These are phyloP conservation scores for Australoheros scitulus DNA, from an alignment of 2,113 vertebrate species.

Conservation along the genomic window DNA sequence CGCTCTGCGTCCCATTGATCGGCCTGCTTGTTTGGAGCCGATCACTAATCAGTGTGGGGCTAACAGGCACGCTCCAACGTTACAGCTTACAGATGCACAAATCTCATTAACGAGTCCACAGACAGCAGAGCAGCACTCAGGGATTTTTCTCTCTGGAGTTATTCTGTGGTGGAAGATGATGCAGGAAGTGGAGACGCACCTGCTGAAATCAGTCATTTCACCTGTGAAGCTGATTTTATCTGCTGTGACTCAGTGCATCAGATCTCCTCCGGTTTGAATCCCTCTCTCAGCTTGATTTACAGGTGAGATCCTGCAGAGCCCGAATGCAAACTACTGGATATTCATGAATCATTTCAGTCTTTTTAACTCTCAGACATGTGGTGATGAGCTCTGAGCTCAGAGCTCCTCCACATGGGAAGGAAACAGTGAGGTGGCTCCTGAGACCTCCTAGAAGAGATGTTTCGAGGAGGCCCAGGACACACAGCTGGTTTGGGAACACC, in stretches of 20 bases:
- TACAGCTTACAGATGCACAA: background rate
- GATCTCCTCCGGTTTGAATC: background rate
- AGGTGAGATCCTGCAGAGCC: too few relatives aligned
- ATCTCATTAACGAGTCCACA: background rate
- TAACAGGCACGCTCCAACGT: background rate
- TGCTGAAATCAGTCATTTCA: background rate
- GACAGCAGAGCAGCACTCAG: background rate
- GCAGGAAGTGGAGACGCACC: background rate
- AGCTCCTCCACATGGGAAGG: too few relatives aligned
- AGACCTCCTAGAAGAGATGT: too few relatives aligned
- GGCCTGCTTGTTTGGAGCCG: background rate
- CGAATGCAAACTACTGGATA: too few relatives aligned
- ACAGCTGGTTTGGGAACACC: too few relatives aligned
- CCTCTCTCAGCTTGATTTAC: background rate
- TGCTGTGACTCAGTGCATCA: background rate
- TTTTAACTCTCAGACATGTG: too few relatives aligned
- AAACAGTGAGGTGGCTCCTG: too few relatives aligned
- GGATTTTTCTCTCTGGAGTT: background rate
- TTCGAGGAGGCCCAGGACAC: too few relatives aligned
- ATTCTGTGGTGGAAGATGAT: background rate
- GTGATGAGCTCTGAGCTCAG: too few relatives aligned
- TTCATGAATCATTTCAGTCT: too few relatives aligned
- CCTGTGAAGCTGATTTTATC: background rate
- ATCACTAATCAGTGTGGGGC: background rate
- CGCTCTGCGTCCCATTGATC: slow-evolving; percentile 9